Conservation (phyloP, 2,797 vertebrate species). For the Hipposideros larvatus region DNA sequence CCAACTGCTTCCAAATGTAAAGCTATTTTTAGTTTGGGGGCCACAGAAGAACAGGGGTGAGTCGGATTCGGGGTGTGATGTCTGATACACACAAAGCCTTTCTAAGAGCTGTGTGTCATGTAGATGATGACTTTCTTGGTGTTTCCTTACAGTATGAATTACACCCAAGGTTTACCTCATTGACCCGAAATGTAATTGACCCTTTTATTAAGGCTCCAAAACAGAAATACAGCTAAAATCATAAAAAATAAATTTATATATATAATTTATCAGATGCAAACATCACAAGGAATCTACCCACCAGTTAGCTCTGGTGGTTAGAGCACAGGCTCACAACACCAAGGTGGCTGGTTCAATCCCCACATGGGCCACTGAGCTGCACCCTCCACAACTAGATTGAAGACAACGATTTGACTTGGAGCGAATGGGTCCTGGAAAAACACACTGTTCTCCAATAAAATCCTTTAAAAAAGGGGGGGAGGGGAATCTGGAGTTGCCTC, state of each 20-base stretch:
- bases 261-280: not conserved
- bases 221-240: not conserved
- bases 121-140: not conserved
- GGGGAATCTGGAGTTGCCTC: not conserved
- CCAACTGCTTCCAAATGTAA: no score
- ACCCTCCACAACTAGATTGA: no score
- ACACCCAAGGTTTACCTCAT: not conserved
- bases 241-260: not conserved
- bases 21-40: rapidly evolving
- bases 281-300: not conserved
- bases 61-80: not conserved
- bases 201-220: not conserved
- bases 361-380: no score
- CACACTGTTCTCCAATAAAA: no score
- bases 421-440: no score
- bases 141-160: not conserved
- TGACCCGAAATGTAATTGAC: not conserved
- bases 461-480: no score
- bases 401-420: no score
- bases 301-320: no score
- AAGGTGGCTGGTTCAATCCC: no score
- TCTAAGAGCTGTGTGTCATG: rapidly evolving
- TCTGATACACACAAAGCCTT: rapidly evolving
- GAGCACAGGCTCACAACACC: no score
- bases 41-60: rapidly evolving